Evolutionary conservation across 2,797 vertebrate species (phyloP).

Genomic region (Aphelocoma californica): DNA sequence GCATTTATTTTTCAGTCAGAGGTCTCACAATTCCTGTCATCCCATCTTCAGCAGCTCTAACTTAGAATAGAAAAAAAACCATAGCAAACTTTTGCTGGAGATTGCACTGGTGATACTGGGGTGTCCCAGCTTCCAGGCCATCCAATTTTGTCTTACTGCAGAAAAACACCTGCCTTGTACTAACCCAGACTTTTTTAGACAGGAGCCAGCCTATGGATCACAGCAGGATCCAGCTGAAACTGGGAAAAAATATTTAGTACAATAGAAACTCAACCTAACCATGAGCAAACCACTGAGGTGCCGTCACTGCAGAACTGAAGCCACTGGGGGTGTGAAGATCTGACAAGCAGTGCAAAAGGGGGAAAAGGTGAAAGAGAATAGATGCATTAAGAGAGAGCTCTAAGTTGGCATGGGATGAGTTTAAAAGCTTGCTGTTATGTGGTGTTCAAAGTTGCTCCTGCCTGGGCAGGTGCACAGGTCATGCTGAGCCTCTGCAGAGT

Average conservation of each 20-base stretch:
- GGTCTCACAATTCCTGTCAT: not conserved
- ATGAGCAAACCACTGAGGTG: not conserved
- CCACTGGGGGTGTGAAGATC: not conserved
- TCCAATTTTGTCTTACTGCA: not conserved
- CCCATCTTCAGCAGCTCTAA: not conserved
- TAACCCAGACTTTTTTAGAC: not conserved
- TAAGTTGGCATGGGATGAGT: not conserved
- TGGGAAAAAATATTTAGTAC: not conserved
- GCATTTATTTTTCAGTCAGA: not conserved
- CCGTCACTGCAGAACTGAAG: not conserved
- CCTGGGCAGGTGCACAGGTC: not conserved
- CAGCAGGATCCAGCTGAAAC: not conserved
- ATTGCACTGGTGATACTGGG: not conserved
- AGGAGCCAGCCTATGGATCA: not conserved
- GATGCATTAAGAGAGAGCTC: not conserved
- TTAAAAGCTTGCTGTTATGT: not conserved
- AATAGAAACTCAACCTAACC: not conserved
- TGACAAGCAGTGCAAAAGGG: not conserved
- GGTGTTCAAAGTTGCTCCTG: not conserved
- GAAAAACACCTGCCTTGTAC: not conserved
- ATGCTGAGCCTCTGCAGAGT: not conserved
- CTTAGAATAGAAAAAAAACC: not conserved
- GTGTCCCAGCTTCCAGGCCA: not conserved
- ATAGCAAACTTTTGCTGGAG: not conserved
- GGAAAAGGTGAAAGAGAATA: accelerated